A percentile compares a stretch with the other conserved stretches of the same genome.
phyloP scores from a whole-genome alignment of 1,140 invertebrate species.

The Trialeurodes vaporariorum region DNA sequence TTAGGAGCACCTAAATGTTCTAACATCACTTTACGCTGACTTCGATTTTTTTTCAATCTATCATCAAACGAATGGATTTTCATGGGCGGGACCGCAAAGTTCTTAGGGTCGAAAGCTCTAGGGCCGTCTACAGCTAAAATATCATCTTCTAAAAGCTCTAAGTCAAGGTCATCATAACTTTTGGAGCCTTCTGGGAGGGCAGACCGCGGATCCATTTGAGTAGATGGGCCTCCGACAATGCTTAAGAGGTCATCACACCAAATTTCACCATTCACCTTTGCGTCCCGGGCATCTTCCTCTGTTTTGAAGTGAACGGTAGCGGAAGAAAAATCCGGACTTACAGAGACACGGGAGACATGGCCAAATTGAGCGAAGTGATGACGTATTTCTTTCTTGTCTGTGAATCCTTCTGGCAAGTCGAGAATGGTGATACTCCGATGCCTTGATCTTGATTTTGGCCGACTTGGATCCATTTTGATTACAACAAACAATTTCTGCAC shows the following conservation, averaged over 20 bases:
- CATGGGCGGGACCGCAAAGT: neutral
- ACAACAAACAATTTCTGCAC: neutral
- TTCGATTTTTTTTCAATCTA: neutral
- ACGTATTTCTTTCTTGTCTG: neutral
- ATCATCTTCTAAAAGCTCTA: neutral
- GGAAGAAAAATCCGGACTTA: neutral
- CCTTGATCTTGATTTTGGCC: neutral
- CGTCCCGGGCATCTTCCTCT: neutral
- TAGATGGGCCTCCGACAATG: neutral
- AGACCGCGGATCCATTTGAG: neutral
- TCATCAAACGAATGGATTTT: neutral
- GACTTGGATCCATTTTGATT: neutral
- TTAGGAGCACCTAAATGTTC: neutral
- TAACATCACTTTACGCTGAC: neutral
- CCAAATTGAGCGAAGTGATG: neutral
- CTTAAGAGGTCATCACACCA: neutral
- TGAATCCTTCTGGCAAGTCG: neutral
- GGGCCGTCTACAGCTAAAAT: neutral
- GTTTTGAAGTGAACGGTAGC: neutral
- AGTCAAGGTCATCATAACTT: neutral
- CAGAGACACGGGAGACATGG: neutral
- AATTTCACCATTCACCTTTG: neutral
- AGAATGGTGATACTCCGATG: neutral
- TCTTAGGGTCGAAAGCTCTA: neutral
- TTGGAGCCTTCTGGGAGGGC: neutral